Percentiles rank a stretch among this genome's conserved stretches.
Evolutionary conservation across 2,797 vertebrate genomes (phyloP).

Genomic region (Rhabdophis nuchalis): DNA sequence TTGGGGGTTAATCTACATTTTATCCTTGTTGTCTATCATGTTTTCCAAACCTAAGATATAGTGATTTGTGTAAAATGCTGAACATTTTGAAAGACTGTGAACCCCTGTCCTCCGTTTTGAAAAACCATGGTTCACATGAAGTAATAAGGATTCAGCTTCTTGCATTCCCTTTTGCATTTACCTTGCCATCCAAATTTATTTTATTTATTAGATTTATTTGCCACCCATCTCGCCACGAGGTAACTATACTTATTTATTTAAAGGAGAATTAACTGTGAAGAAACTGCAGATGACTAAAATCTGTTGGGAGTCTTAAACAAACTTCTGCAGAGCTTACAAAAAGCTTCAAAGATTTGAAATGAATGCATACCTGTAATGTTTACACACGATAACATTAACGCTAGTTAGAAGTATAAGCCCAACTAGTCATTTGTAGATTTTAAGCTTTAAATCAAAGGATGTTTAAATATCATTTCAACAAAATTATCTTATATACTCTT

Average conservation of each 20-base stretch:
- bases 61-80: neutral
- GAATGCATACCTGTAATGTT: neutral
- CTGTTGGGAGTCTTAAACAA: neutral
- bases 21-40: neutral
- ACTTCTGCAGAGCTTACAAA: neutral
- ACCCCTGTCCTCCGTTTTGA: neutral
- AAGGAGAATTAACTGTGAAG: conserved; percentile 8
- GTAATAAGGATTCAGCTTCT: neutral
- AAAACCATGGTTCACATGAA: neutral
- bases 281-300: neutral
- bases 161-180: neutral
- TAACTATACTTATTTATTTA: neutral
- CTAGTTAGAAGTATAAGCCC: neutral
- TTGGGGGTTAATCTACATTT: neutral
- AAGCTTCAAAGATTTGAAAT: neutral
- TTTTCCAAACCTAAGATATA: neutral
- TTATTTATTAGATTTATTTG: neutral
- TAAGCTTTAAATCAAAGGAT: neutral
- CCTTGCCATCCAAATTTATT: neutral
- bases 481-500: neutral
- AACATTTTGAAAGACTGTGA: neutral
- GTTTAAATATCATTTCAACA: neutral
- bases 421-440: neutral
- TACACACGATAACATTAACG: neutral
- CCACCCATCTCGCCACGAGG: neutral